phyloP scores from a whole-genome alignment of 2,797 vertebrate species.

The Pangasius mekongensis region DNA sequence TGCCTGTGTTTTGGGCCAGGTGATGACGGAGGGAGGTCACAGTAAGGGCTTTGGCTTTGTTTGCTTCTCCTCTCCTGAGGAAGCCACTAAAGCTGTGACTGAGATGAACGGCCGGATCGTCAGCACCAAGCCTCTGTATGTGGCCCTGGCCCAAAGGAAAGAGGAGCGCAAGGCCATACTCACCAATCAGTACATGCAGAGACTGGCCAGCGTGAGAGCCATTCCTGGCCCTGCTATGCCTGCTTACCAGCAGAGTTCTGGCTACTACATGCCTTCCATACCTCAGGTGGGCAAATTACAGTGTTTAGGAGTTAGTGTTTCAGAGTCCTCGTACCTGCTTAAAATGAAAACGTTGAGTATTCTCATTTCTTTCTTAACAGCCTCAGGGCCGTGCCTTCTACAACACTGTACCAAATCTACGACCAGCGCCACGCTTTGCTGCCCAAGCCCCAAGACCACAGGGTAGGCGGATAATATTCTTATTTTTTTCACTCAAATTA shows the following conservation, averaged over 20 bases:
- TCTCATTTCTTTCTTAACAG: slow-evolving; percentile 65
- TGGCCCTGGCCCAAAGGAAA: slow-evolving; percentile 92
- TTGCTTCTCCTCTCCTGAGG: slow-evolving; percentile 98
- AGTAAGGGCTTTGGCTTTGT: slow-evolving; percentile 99
- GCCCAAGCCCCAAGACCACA: slow-evolving; percentile 79
- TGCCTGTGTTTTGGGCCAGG: slow-evolving; percentile 70
- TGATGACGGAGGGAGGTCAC: slow-evolving; percentile 94
- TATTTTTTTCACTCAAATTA: not conserved
- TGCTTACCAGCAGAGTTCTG: slow-evolving; percentile 83
- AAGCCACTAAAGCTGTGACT: slow-evolving; percentile 96
- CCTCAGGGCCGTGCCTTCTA: slow-evolving; percentile 80
- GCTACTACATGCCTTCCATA: slow-evolving; percentile 85
- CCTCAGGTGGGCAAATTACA: slow-evolving; percentile 80
- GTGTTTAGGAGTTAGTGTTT: not conserved
- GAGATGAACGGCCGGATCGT: slow-evolving; percentile 97
- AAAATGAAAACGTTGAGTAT: not conserved
- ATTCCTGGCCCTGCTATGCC: slow-evolving; percentile 82
- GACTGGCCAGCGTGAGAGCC: slow-evolving; percentile 83
- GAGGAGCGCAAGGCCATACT: slow-evolving; percentile 96
- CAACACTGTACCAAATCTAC: slow-evolving; percentile 75
- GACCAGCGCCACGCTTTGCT: slow-evolving; percentile 84
- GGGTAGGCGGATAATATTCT: slow-evolving; percentile 70
- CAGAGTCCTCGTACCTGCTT: not conserved
- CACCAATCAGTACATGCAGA: slow-evolving; percentile 96
- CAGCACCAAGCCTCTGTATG: slow-evolving; percentile 94